Conservation (phyloP, 1,140 invertebrate species). For the Macrostomum lignano region DNA sequence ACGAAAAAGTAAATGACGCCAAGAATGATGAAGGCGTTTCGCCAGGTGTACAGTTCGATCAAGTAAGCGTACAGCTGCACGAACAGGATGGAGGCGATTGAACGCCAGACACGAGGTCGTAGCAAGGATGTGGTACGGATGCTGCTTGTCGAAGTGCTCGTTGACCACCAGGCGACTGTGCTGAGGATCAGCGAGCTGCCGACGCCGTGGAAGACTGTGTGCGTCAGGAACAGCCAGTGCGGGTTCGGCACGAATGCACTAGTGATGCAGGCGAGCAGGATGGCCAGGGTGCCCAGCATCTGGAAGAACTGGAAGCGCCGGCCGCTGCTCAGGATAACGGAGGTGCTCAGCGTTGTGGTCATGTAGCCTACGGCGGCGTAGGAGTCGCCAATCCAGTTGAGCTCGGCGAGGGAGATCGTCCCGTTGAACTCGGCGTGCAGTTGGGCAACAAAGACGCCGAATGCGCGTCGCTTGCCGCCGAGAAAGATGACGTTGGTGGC, state of each 20-base stretch:
- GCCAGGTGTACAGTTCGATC: constrained; percentile 1
- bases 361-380: constrained; percentile 3
- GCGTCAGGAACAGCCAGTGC: constrained; percentile 1
- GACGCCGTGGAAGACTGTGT: constrained; percentile 10
- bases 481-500: constrained; percentile 32
- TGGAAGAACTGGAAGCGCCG: constrained; percentile 2
- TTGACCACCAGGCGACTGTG: constrained; percentile 11
- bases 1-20: constrained; percentile 1
- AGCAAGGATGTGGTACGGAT: constrained; percentile 11
- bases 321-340: constrained; percentile 1
- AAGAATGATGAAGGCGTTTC: constrained; percentile 1
- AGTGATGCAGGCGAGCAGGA: neutral
- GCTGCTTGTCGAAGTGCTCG: constrained; percentile 11
- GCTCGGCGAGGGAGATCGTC: constrained; percentile 1
- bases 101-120: constrained; percentile 7
- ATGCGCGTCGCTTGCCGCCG: constrained; percentile 24
- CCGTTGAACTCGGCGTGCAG: constrained; percentile 1
- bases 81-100: constrained; percentile 1
- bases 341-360: constrained; percentile 2
- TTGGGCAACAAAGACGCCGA: constrained; percentile 2
- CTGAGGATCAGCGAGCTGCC: constrained; percentile 10
- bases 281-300: neutral
- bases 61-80: constrained; percentile 1
- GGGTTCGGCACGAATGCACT: constrained; percentile 1
- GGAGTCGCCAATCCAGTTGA: constrained; percentile 6